Base-by-base conservation (phyloP, 2,113 vertebrate genomes). In the Drymodes brunneopygia region DNA sequence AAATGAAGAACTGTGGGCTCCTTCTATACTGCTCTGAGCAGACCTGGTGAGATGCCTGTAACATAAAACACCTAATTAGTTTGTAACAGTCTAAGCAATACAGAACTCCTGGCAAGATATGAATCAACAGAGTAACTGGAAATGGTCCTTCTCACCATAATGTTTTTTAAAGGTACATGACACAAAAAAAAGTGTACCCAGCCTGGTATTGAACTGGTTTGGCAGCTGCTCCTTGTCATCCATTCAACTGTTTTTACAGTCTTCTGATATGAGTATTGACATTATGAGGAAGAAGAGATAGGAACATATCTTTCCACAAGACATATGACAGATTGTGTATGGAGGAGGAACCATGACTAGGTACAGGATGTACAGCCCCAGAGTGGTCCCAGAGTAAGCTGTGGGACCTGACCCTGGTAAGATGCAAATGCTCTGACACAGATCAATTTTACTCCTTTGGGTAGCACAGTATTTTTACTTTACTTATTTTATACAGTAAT, bases 241-340 rank as follows among this genome's bases (percentile, higher is more conserved):
- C 7, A 31, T 62, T 44, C 40, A 64, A 21, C 4, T 17, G 4
- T 18, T 36, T 44, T 29, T 21, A 35, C 15, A 64, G 42, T 5
- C 21, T 82, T 66, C 77, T 15, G 24, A 75, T 36, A 1, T 1
- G 6, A 50, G 8, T 25, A 50, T 11, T 70, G 44, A 73, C 11
- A 17, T 10, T 9, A 35, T 27, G 44, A 62, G 8, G 29, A 94
- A 66, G 47, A 81, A 78, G 62, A 81, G 11, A 15, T 11, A 58
- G 8, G 20, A 7, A 57, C 0, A 1, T 24, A 22, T 24, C 2
- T 2, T 62, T 58, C 71, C 72, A 77, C 15, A 58, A 45, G 35
- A 70, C 4, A 1, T 0, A 0, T 10, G 9, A 48, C 8, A 58
- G 6, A 10, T 12, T 31, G 25, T 8, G 12, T 33, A 40, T 1